Evolutionary conservation across 1,140 invertebrate genomes (phyloP).

Genomic region (Bombus superbus): DNA sequence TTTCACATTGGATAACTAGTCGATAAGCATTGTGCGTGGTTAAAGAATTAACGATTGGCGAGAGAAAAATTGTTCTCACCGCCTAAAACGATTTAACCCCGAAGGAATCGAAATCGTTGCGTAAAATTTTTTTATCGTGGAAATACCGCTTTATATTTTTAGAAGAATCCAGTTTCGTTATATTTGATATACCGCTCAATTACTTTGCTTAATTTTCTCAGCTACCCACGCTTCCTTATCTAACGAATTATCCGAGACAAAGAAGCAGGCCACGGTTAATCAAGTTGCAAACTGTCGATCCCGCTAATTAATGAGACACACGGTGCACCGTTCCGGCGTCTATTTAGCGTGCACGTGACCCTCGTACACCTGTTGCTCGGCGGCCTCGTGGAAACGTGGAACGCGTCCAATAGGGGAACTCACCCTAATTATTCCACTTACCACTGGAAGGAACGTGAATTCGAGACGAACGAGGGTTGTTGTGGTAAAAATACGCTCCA

Average conservation of each 20-base stretch:
- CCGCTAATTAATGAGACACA: constrained; percentile 21
- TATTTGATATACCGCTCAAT: too few relatives aligned
- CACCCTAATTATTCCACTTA: not conserved
- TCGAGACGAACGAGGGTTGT: constrained; percentile 2
- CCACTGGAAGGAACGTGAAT: constrained; percentile 3
- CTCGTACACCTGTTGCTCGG: constrained; percentile 65
- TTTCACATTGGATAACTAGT: too few relatives aligned
- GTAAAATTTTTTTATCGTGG: too few relatives aligned
- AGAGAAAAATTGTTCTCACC: too few relatives aligned
- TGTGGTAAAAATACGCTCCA: not conserved
- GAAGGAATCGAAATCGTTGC: too few relatives aligned
- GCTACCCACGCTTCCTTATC: not conserved
- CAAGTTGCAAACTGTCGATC: not conserved
- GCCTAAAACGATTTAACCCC: too few relatives aligned
- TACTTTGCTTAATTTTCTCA: too few relatives aligned
- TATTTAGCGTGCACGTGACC: constrained; percentile 20
- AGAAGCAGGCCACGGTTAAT: not conserved
- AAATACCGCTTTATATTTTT: too few relatives aligned
- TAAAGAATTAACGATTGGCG: too few relatives aligned
- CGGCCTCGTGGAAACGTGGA: not conserved
- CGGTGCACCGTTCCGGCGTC: not conserved
- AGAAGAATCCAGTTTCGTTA: too few relatives aligned
- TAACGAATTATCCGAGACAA: not conserved
- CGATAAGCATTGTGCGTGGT: too few relatives aligned
- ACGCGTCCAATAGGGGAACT: not conserved